phyloP scores from a whole-genome alignment of 2,113 vertebrate genomes.

The Embiotoca jacksoni region DNA sequence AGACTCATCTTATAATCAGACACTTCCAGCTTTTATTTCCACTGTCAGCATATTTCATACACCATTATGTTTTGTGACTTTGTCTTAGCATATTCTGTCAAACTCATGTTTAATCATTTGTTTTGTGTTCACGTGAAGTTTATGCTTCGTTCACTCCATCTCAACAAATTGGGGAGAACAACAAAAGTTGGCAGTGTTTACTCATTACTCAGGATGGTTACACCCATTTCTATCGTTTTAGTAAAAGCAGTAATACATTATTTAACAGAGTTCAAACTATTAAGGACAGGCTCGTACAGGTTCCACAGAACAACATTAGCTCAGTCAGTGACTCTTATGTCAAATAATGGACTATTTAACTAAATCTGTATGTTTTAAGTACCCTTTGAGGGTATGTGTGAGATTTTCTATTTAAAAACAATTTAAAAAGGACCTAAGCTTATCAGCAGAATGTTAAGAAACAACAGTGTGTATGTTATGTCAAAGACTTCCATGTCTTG shows the following conservation, averaged over 20 bases:
- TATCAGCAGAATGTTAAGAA: no score
- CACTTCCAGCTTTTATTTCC: slow-evolving; percentile 9
- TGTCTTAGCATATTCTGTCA: slow-evolving; percentile 9
- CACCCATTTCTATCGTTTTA: neutral
- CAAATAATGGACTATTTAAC: no score
- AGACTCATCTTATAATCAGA: slow-evolving; percentile 32
- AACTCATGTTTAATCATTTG: neutral
- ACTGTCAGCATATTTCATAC: slow-evolving; percentile 36
- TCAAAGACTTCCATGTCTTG: no score
- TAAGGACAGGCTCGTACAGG: no score
- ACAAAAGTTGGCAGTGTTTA: neutral
- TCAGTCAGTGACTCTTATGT: no score
- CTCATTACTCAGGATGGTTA: slow-evolving; percentile 2
- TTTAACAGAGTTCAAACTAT: neutral
- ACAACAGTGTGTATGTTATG: no score
- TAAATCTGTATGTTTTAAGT: no score
- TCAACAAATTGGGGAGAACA: neutral
- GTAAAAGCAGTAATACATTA: neutral
- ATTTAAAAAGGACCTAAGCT: no score
- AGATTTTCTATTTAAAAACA: no score
- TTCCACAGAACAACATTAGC: no score
- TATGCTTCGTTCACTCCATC: neutral
- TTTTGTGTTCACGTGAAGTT: neutral
- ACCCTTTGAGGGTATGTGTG: no score
- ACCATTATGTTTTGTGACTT: slow-evolving; percentile 1